phyloP scores from a whole-genome alignment of 2,113 vertebrate species.

The Corapipo altera region DNA sequence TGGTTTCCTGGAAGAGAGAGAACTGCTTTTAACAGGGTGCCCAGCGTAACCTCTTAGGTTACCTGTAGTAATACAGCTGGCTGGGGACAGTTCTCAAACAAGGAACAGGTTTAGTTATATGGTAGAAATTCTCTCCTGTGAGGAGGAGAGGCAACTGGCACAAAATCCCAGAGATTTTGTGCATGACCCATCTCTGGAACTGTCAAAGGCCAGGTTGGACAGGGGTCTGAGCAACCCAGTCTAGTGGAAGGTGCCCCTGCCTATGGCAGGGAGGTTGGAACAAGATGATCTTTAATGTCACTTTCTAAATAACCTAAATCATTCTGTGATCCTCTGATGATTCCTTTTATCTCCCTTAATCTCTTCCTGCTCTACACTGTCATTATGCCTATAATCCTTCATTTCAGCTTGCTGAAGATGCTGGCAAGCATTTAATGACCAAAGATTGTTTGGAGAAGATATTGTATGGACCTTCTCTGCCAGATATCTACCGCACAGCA shows the following conservation, averaged over 20 bases:
- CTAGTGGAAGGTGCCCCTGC: background rate
- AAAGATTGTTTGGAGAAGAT: background rate
- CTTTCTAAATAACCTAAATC: accelerated
- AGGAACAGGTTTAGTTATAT: background rate
- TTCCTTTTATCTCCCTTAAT: background rate
- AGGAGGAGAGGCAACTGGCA: background rate
- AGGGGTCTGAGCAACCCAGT: background rate
- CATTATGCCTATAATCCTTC: background rate
- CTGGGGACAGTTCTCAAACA: accelerated
- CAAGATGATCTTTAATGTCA: background rate
- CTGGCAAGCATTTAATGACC: background rate
- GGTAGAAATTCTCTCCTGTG: background rate
- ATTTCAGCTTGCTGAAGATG: background rate
- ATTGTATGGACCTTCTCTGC: background rate
- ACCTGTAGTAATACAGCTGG: background rate
- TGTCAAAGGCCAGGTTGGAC: background rate
- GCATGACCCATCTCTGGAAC: background rate
- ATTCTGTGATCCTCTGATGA: background rate
- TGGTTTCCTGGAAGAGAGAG: background rate
- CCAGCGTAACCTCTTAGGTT: background rate
- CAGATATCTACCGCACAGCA: slow-evolving; percentile 36
- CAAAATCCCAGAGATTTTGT: background rate
- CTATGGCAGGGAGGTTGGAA: background rate
- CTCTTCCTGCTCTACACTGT: background rate
- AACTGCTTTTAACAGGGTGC: background rate